Evolutionary conservation across 2,113 vertebrate genomes (phyloP).

Genomic region (Zosterops borbonicus): DNA sequence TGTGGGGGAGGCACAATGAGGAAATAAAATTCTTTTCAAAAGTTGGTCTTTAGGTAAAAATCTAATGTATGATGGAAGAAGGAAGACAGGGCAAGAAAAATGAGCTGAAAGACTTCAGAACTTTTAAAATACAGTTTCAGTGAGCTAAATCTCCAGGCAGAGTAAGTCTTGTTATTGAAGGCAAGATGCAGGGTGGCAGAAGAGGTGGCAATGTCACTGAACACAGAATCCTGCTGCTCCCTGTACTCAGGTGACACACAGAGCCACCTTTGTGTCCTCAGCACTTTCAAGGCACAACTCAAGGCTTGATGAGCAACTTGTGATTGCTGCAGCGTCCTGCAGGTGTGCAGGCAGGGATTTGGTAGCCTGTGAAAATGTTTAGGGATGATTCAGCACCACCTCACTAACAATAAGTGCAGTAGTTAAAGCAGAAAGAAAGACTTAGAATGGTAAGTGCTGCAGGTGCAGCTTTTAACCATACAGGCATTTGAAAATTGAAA

Average conservation of each 20-base stretch:
- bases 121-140: neutral
- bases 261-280: neutral
- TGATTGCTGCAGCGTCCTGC: neutral
- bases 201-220: neutral
- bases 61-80: neutral
- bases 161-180: neutral
- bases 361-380: neutral
- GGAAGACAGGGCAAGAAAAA: neutral
- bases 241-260: neutral
- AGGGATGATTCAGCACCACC: neutral
- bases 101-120: neutral
- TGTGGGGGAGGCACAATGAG: neutral
- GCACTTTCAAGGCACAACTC: neutral
- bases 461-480: neutral
- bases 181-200: neutral
- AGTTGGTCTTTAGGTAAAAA: neutral
- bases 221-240: neutral
- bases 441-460: constrained; percentile 30
- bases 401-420: constrained; percentile 39
- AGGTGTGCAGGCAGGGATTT: neutral
- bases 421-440: neutral
- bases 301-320: neutral
- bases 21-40: neutral
- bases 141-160: neutral
- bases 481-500: neutral